Evolutionary conservation across 2,888 invertebrate genomes (phyloP).

Genomic region (Drosophila algonquin): DNA sequence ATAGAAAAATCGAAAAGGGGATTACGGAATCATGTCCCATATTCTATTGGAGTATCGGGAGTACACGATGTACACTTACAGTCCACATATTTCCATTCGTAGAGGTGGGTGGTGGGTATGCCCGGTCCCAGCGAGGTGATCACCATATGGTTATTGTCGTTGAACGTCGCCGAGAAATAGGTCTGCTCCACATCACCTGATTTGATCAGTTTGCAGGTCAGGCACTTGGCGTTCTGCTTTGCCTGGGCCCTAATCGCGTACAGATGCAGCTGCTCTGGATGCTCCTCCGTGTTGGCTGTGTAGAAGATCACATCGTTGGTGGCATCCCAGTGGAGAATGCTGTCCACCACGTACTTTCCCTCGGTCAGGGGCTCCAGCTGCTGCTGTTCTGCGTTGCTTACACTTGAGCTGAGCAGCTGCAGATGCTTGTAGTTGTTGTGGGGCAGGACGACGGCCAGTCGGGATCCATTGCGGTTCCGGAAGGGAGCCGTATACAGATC

Average conservation of each 20-base stretch:
- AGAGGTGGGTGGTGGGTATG: constrained; percentile 90
- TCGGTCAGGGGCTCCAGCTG: constrained; percentile 85
- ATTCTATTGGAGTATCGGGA: too few species aligned
- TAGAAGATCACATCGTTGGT: constrained; percentile 90
- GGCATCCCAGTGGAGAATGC: constrained; percentile 90
- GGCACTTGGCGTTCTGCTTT: constrained; percentile 86
- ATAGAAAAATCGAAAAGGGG: background rate
- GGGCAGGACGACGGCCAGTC: constrained; percentile 90
- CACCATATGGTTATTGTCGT: constrained; percentile 88
- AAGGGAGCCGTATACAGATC: constrained; percentile 89
- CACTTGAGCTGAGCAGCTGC: constrained; percentile 85
- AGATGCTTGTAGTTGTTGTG: constrained; percentile 89
- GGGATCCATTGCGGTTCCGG: constrained; percentile 88
- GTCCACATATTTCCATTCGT: constrained; percentile 81
- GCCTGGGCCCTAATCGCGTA: constrained; percentile 87
- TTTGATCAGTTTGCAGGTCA: constrained; percentile 88
- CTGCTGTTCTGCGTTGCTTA: constrained; percentile 41
- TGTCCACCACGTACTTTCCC: constrained; percentile 89
- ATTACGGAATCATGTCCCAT: background rate
- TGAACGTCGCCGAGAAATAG: constrained; percentile 87
- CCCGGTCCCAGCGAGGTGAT: constrained; percentile 93
- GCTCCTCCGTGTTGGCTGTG: constrained; percentile 90
- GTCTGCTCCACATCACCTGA: constrained; percentile 79
- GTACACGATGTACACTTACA: constrained; percentile 61
- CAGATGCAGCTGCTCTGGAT: constrained; percentile 92